These are phyloP conservation scores for Palaemon carinicauda DNA, from an alignment of 1,140 invertebrate genomes.

Conservation along the genomic window DNA sequence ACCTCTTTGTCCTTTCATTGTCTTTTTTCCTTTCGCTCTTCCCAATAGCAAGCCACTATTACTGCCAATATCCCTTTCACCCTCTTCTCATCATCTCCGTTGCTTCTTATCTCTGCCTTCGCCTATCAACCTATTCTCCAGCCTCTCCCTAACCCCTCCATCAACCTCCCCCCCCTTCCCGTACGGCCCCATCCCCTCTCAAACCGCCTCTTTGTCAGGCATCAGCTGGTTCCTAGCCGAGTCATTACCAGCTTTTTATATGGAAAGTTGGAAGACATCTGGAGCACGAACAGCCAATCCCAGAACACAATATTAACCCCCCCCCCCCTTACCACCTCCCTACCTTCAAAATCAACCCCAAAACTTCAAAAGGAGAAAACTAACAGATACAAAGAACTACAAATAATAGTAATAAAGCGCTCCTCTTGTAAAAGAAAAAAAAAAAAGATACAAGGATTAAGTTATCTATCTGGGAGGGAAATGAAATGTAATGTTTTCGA, in stretches of 20 bases:
- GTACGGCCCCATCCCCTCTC: neutral
- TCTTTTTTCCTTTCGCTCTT: no score
- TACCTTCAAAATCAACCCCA: no score
- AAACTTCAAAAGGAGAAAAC: no score
- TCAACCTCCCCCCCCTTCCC: neutral
- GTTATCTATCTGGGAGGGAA: neutral
- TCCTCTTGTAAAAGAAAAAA: no score
- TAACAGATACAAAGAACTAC: no score
- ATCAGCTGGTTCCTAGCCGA: conserved; percentile 10
- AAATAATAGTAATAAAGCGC: no score
- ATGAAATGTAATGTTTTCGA: neutral
- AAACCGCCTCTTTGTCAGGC: neutral
- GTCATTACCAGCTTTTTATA: conserved; percentile 32
- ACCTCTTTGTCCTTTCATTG: neutral
- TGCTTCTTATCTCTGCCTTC: neutral
- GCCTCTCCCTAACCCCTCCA: neutral
- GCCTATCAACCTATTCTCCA: neutral
- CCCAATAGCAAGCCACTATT: no score
- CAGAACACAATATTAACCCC: neutral
- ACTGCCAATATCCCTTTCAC: no score
- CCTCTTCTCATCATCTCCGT: no score
- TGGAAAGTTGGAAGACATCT: conserved; percentile 22
- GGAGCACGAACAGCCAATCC: neutral
- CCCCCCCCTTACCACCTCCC: no score
- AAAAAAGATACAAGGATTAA: no score